Conservation (phyloP, 2,113 vertebrate species). For the Siniperca chuatsi region DNA sequence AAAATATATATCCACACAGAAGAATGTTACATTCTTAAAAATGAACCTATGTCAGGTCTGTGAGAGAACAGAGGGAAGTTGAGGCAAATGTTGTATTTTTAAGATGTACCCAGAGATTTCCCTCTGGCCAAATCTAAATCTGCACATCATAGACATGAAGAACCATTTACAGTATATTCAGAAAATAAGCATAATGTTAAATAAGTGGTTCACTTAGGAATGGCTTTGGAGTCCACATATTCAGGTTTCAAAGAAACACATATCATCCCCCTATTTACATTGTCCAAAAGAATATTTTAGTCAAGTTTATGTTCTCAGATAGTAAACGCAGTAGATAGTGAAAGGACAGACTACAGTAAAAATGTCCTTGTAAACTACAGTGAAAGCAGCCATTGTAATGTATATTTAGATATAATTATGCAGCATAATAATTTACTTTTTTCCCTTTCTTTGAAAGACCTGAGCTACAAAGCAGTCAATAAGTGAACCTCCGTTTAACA, state of each 20-base stretch:
- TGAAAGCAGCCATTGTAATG: neutral
- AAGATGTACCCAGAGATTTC: constrained; percentile 8
- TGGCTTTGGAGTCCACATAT: neutral
- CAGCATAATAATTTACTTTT: neutral
- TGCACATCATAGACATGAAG: neutral
- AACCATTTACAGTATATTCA: neutral
- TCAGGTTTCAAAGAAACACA: neutral
- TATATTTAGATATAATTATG: neutral
- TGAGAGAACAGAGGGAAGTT: neutral
- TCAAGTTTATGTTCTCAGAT: neutral
- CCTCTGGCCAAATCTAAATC: constrained; percentile 20
- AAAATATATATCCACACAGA: neutral
- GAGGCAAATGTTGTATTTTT: constrained; percentile 3
- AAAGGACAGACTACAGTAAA: constrained; percentile 18
- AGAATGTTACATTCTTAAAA: neutral
- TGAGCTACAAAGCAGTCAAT: neutral
- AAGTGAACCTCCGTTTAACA: neutral
- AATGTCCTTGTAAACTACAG: neutral
- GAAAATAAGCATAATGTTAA: neutral
- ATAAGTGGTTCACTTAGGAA: neutral
- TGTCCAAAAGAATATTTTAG: constrained; percentile 3
- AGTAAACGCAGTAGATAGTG: neutral
- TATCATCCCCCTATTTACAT: neutral
- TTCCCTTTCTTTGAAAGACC: constrained; percentile 1
- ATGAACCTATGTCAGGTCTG: neutral